Percentiles rank a stretch among this genome's conserved stretches.
phyloP scores from a whole-genome alignment of 2,113 vertebrate species.

The Steatornis caripensis region DNA sequence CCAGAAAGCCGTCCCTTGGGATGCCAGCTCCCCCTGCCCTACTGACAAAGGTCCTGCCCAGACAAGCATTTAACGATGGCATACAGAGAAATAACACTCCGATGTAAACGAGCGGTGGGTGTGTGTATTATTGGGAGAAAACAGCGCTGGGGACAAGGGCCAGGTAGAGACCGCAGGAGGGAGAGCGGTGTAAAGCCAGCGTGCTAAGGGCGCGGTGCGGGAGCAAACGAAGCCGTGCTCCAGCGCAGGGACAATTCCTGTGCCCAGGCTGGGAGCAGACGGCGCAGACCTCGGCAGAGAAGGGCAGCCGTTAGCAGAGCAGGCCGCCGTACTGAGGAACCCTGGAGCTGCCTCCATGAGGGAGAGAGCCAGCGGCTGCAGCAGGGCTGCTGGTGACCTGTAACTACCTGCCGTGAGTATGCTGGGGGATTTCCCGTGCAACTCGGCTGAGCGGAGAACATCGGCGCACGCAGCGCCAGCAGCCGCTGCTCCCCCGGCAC shows the following conservation, averaged over 20 bases:
- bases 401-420: rapidly evolving
- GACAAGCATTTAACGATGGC: not conserved
- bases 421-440: rapidly evolving
- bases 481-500: not conserved
- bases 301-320: not conserved
- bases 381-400: not conserved
- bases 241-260: not conserved
- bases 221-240: not conserved
- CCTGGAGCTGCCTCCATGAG: not conserved
- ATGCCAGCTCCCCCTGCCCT: not conserved
- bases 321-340: rapidly evolving
- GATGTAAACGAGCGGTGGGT: not conserved
- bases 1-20: not conserved
- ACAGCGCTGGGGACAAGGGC: not conserved
- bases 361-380: not conserved
- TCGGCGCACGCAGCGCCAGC: not conserved
- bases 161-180: not conserved
- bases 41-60: not conserved
- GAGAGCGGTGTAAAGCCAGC: not conserved
- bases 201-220: rapidly evolving
- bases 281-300: not conserved
- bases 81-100: constrained; percentile 44
- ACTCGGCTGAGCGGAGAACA: not conserved
- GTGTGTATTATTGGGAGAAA: constrained; percentile 21
- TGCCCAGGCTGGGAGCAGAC: not conserved